Conservation (phyloP, 35 echinoderm and acorn worm species). For the Eucidaris tribuloides region DNA sequence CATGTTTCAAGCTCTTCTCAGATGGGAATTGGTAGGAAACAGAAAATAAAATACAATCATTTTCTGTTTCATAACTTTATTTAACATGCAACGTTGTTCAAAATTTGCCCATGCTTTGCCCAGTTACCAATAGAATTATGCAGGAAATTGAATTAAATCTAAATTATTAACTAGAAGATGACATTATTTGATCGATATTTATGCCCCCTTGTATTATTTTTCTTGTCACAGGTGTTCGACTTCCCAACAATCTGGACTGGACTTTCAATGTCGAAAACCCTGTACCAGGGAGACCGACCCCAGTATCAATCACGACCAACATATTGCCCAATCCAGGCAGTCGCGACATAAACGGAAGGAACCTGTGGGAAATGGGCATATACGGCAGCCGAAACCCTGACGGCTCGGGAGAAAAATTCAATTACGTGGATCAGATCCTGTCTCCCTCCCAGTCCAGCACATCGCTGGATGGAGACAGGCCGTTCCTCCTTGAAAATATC, state of each 20-base stretch:
- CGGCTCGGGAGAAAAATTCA: slow-evolving; percentile 54
- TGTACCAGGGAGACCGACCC: slow-evolving; percentile 41
- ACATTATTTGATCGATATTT: neutral
- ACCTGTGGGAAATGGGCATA: slow-evolving; percentile 70
- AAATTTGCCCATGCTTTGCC: neutral
- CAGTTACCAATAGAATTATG: neutral
- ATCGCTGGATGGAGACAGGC: slow-evolving; percentile 11
- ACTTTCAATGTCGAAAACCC: slow-evolving; percentile 20
- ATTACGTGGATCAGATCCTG: slow-evolving; percentile 77
- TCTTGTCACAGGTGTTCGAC: slow-evolving; percentile 12
- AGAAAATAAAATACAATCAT: neutral
- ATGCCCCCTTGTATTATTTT: neutral
- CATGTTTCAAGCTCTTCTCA: neutral
- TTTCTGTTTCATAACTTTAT: neutral
- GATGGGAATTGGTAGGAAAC: neutral
- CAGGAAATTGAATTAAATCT: too few relatives aligned
- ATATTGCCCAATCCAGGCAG: slow-evolving; percentile 42
- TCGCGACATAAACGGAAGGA: slow-evolving; percentile 43
- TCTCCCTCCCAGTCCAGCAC: slow-evolving; percentile 53
- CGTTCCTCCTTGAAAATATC: slow-evolving; percentile 39
- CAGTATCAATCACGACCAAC: slow-evolving; percentile 42
- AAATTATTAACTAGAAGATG: neutral
- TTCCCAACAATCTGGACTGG: slow-evolving; percentile 63
- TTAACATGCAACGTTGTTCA: slow-evolving; percentile 2
- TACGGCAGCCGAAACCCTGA: slow-evolving; percentile 60